Evolutionary conservation across 2,797 vertebrate genomes (phyloP), one percentile per base, ranked within the genome.

Genomic region (Lerista edwardsae): DNA sequence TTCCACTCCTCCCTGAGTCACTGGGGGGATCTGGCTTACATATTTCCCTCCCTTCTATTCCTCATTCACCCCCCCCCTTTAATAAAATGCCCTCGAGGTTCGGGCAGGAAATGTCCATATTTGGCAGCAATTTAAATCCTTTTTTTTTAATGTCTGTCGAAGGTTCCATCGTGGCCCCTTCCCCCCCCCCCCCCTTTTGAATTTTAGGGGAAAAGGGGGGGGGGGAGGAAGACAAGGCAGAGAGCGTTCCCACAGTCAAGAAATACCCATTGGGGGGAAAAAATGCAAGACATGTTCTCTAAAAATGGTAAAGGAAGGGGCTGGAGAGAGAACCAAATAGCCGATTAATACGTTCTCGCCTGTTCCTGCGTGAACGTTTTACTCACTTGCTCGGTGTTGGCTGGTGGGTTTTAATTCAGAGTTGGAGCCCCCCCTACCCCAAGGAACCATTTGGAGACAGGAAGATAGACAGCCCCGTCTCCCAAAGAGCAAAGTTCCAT

Each of bases 51-150:
- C 62, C 21, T 27, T 47, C 11, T 36, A 55, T 59, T 75, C 29
- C 47, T 27, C 51, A 17, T 31, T 11, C 21, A n/a, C 23, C 8
- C 51, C 17, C 14, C n/a, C 12, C 3, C 4, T n/a, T 81, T 39
- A 84, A 67, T 68, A 82, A 87, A 79, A 75, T 77, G 51, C 80
- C 83, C 61, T 62, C 61, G 75, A 73, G 67, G 61, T 67, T 75
- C 8, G 69, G 75, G 80, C 89, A 93, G 89, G 89, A 94, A 94
- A 90, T 86, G 79, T 90, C 90, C 88, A 65, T 83, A 69, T 93
- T 85, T 89, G 88, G 86, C 87, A 90, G 85, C 84, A 91, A 93
- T 90, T 94, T 89, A 91, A 91, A 72, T 64, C 1, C 1, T 79
- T 79, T 90, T 80, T 71, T 88, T 89, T 91, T 80, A 91, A 91